A percentile compares a stretch with the other conserved stretches of the same genome.
Evolutionary conservation across 2,888 invertebrate genomes (phyloP).

Genomic region (Metellina segmentata): DNA sequence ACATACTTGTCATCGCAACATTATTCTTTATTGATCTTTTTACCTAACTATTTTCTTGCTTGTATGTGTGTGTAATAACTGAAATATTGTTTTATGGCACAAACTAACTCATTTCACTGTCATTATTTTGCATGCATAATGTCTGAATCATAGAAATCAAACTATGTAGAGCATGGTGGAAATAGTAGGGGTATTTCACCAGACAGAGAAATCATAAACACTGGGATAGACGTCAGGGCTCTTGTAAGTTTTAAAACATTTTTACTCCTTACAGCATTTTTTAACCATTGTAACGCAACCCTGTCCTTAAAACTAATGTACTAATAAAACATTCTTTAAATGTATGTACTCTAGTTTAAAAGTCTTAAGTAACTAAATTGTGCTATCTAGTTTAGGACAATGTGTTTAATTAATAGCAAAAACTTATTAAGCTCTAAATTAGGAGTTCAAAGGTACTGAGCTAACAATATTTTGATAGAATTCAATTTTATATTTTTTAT

Average conservation of each 20-base stretch:
- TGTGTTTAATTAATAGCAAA: not conserved
- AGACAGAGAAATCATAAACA: conserved; percentile 70
- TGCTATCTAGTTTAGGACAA: not conserved
- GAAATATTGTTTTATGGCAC: not conserved
- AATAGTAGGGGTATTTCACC: conserved; percentile 67
- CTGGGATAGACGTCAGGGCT: conserved; percentile 71
- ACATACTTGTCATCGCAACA: too few species aligned
- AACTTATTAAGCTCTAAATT: not conserved
- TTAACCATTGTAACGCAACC: not conserved
- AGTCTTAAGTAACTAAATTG: not conserved
- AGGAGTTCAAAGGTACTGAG: conserved; percentile 53
- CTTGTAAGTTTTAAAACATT: conserved; percentile 72
- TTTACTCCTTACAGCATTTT: conserved; percentile 8
- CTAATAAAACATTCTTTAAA: not conserved
- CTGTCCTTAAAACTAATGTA: too few species aligned
- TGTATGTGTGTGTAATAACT: not conserved
- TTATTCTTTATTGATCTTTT: too few species aligned
- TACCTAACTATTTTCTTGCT: too few species aligned
- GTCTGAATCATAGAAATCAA: conserved; percentile 63
- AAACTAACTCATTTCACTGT: conserved; percentile 8
- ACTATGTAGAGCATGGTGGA: conserved; percentile 71
- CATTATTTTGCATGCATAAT: conserved; percentile 71
- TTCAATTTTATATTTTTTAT: not conserved
- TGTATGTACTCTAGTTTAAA: not conserved
- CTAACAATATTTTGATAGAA: conserved; percentile 65